Evolutionary conservation across 2,888 invertebrate genomes (phyloP), one percentile per base, ranked within the genome.

Genomic region (Aphidoletes aphidimyza): DNA sequence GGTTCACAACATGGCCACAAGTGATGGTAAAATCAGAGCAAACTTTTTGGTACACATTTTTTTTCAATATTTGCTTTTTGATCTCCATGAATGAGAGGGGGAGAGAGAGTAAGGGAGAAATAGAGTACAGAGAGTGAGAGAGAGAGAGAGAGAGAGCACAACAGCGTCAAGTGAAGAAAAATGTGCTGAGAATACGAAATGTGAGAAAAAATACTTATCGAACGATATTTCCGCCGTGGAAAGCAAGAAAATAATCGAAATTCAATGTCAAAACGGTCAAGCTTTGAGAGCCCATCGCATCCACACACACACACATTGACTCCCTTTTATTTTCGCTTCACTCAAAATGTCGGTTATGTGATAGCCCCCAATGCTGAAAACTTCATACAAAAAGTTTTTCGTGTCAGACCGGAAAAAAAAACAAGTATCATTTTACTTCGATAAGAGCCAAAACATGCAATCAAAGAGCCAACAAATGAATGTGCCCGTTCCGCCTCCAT

Each of bases 401-500:
- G n/a, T 69, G 69, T 69, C 69, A 30, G 69, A 69, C 69, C 69
- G 30, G 69, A 69, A 69, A 69, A 47, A n/a, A 54, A 69, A 69
- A 69, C 69, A 69, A 69, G 69, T 69, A 69, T 69, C 69, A 34
- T 34, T 69, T 69, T 14, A 26, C 26, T 22, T 26, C 54, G 69
- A 69, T 69, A 30, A 30, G 69, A 69, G 30, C 30, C 14, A 8
- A 30, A n/a, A 69, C 9, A 3, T 14, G 14, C 11, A 11, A 22
- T 22, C 3, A 54, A 22, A 3, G 22, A 22, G 54, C 6, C 47
- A 54, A 54, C n/a, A n/a, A n/a, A n/a, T n/a, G n/a, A n/a, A n/a
- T n/a, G n/a, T n/a, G n/a, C n/a, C n/a, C n/a, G n/a, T n/a, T n/a
- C n/a, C n/a, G n/a, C n/a, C n/a, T n/a, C n/a, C n/a, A n/a, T n/a